Base-by-base conservation (phyloP, 2,797 vertebrate genomes). In the Allenopithecus nigroviridis region DNA sequence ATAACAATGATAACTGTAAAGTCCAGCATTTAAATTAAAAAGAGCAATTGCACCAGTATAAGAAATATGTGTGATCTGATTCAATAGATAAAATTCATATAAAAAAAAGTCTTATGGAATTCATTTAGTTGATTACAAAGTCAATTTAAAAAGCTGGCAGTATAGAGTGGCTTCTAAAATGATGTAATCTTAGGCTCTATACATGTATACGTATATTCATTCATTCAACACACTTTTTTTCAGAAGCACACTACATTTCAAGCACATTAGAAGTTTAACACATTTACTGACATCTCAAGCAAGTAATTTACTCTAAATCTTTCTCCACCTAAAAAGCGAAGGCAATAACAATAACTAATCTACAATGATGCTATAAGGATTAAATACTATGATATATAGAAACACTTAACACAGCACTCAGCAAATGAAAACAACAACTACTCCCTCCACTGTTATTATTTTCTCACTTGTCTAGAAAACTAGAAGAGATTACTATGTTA, bases 281-380 rank as follows among this genome's bases (percentile, higher is more conserved):
- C 22, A 55, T 36, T 84, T 41, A 89, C 13, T 50, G 86, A 94
- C 68, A 91, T 84, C 50, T 95, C 41, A 83, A 89, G 17, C 50
- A 94, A 33, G 48, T 84, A 94, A 72, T 26, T 97, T 36, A 78
- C 87, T 95, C 28, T n/a, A 84, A 84, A 24, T 75, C 75, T 76
- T 64, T 80, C 43, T 61, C 64, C 41, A 53, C 39, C 14, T 91
- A 36, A 93, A 91, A 84, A 79, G 24, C 26, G 16, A 81, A 96
- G 61, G 64, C 11, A 59, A n/a, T 41, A 39, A 74, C 46, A 89
- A 81, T 21, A n/a, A 26, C 53, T 55, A 76, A 72, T 41, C 41
- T 70, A 80, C 14, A 75, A 36, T 43, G 39, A n/a, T 91, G 43
- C 2, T 81, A 2, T 89, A 64, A 81, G 59, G 50, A 85, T 43